Conservation (phyloP, 2,113 vertebrate genomes). For the Redunca redunca region DNA sequence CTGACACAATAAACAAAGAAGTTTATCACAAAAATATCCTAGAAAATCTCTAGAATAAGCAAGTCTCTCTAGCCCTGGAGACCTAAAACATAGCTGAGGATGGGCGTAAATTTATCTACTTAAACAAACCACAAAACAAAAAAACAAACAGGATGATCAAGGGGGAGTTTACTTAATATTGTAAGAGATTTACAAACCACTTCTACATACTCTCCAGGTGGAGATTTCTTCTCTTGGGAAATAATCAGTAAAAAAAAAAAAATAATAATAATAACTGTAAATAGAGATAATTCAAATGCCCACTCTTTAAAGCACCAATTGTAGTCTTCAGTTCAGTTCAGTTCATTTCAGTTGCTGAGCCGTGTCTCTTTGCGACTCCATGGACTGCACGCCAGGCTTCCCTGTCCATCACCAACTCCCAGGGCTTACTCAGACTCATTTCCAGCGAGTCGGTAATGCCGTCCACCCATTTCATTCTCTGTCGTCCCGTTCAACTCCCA, state of each 20-base stretch:
- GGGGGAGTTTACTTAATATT: background rate
- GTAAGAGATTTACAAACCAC: background rate
- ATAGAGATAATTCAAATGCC: background rate
- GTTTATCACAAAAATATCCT: background rate
- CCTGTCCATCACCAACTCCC: background rate
- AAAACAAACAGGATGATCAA: background rate
- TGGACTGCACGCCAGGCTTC: background rate
- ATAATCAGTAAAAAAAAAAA: background rate
- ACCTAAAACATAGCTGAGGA: background rate
- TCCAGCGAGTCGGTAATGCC: rapidly evolving
- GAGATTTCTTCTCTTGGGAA: background rate
- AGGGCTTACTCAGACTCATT: background rate
- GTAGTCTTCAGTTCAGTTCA: background rate
- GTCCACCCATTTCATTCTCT: background rate
- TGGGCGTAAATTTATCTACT: background rate
- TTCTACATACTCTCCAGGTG: background rate
- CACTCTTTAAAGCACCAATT: background rate
- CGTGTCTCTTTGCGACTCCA: background rate
- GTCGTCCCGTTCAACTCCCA: background rate
- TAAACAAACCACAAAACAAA: background rate
- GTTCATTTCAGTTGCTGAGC: background rate
- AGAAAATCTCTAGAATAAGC: background rate
- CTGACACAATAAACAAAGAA: background rate
- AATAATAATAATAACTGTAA: background rate
- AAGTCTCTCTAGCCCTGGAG: background rate